Conservation (phyloP, 2,888 invertebrate genomes). For the Dascillus cervinus region DNA sequence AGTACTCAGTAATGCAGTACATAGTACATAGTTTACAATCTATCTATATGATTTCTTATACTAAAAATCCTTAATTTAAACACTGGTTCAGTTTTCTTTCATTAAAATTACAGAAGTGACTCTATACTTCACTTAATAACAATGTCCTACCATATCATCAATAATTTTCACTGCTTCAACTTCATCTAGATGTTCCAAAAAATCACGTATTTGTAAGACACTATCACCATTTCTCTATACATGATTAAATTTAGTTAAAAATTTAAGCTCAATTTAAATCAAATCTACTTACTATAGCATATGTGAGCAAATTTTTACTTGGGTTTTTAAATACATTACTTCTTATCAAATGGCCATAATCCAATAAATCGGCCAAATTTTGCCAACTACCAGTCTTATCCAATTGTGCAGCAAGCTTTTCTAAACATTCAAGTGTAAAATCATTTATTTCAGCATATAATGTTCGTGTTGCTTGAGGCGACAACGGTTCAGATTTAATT, state of each 20-base stretch:
- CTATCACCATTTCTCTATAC: constrained; percentile 29
- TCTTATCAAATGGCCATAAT: constrained; percentile 43
- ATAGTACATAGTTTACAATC: too few relatives aligned
- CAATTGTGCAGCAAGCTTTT: constrained; percentile 45
- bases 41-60: too few relatives aligned
- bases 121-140: too few relatives aligned
- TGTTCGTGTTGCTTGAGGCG: constrained; percentile 1
- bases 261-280: constrained; percentile 1
- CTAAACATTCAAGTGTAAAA: constrained; percentile 34
- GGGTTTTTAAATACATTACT: constrained; percentile 45
- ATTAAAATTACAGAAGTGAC: too few relatives aligned
- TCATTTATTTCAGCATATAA: constrained; percentile 2
- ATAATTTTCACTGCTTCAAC: constrained; percentile 33
- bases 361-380: constrained; percentile 47
- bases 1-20: too few relatives aligned
- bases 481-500: constrained; percentile 8
- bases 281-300: constrained; percentile 43
- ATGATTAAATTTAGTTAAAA: constrained; percentile 5
- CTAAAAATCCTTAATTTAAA: too few relatives aligned
- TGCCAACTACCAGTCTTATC: constrained; percentile 54
- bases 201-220: constrained; percentile 31
- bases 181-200: constrained; percentile 38
- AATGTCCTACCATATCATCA: constrained; percentile 30
- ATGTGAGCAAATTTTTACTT: constrained; percentile 49
- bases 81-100: too few relatives aligned